These are phyloP conservation scores for Harpalus rufipes DNA, from an alignment of 2,888 invertebrate species.

Conservation along the genomic window DNA sequence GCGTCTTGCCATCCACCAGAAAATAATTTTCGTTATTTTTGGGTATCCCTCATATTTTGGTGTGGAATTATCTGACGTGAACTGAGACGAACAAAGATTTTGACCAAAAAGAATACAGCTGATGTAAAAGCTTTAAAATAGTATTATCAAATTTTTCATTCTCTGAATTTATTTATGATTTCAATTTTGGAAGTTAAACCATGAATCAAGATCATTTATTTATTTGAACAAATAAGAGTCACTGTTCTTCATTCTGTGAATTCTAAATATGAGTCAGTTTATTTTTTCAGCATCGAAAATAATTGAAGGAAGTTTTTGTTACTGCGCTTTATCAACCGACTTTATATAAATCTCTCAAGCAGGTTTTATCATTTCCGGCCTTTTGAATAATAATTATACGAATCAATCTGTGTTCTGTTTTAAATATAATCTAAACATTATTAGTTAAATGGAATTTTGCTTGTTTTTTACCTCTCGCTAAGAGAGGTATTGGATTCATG, in stretches of 20 bases:
- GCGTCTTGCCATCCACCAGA: too few species aligned
- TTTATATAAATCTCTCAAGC: constrained; percentile 39
- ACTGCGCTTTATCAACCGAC: constrained; percentile 15
- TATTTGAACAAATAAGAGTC: background rate
- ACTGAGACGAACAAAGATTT: too few species aligned
- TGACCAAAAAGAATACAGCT: too few species aligned
- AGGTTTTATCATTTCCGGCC: constrained; percentile 25
- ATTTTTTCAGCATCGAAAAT: background rate
- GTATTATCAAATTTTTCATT: background rate
- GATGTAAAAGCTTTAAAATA: too few species aligned
- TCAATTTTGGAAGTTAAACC: background rate
- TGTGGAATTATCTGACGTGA: too few species aligned
- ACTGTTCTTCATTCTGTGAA: background rate
- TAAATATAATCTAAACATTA: constrained; percentile 43
- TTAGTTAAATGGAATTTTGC: constrained; percentile 26
- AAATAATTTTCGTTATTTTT: too few species aligned
- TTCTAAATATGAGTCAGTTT: constrained; percentile 17
- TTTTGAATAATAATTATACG: constrained; percentile 37
- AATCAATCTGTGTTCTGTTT: constrained; percentile 36
- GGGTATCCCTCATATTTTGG: too few species aligned
- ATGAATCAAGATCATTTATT: background rate
- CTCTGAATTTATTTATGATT: background rate
- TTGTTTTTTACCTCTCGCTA: constrained; percentile 34
- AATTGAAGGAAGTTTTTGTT: constrained; percentile 34
- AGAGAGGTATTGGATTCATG: too few species aligned